These are phyloP conservation scores for Grallaria varia DNA, from an alignment of 2,113 vertebrate genomes.

Conservation along the genomic window DNA sequence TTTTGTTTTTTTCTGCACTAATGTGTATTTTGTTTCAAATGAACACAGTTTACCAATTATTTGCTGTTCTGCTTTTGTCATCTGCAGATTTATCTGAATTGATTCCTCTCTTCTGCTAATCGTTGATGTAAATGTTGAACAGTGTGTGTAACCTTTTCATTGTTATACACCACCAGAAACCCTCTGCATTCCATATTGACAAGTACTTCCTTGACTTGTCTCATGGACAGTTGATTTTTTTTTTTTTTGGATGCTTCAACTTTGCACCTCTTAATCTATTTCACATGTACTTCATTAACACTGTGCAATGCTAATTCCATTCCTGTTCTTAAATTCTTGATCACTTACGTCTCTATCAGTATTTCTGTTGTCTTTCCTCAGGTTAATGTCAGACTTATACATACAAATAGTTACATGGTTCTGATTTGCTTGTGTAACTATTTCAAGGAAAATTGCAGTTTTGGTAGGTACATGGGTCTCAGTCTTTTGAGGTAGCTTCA, in stretches of 20 bases:
- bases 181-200: neutral
- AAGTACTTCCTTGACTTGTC: neutral
- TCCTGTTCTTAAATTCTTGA: neutral
- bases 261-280: neutral
- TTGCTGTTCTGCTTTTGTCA: constrained; percentile 21
- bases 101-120: neutral
- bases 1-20: neutral
- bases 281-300: neutral
- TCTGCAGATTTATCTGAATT: neutral
- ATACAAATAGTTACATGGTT: neutral
- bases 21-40: neutral
- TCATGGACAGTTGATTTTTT: neutral
- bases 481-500: neutral
- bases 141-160: neutral
- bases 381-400: neutral
- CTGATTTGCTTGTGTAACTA: neutral
- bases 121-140: neutral
- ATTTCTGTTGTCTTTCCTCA: neutral
- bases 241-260: constrained; percentile 4
- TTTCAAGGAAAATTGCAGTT: neutral
- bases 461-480: neutral
- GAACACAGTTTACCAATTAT: neutral
- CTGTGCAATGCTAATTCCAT: neutral
- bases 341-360: neutral
- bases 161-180: neutral